A percentile compares a stretch with the other conserved stretches of the same genome.
phyloP scores from a whole-genome alignment of 2,113 vertebrate genomes.

The Pholis gunnellus region DNA sequence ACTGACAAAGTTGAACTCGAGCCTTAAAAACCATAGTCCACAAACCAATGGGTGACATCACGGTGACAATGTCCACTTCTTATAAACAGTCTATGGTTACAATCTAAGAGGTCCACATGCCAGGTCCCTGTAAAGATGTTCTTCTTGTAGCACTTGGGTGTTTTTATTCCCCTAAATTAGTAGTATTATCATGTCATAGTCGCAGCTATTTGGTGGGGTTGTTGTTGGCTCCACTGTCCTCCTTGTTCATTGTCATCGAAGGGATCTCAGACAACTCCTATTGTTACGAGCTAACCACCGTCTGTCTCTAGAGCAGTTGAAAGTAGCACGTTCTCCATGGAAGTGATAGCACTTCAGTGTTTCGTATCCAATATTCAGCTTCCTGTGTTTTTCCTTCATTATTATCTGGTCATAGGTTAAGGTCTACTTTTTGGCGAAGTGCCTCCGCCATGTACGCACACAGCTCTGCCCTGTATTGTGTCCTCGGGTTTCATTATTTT shows the following conservation, averaged over 20 bases:
- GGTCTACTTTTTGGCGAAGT: constrained; percentile 7
- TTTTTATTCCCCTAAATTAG: neutral
- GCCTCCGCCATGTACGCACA: neutral
- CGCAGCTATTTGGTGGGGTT: neutral
- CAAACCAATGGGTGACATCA: neutral
- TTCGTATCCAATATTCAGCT: neutral
- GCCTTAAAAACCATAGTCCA: neutral
- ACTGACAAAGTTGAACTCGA: too few relatives aligned
- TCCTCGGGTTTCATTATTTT: constrained; percentile 67
- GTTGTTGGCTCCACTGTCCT: neutral
- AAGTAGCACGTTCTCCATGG: neutral
- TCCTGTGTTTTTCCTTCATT: neutral
- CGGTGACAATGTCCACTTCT: too few relatives aligned
- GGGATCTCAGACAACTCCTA: neutral
- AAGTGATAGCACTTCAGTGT: neutral
- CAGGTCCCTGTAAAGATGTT: neutral
- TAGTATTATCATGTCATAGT: neutral
- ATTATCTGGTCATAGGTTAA: neutral
- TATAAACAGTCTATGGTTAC: neutral
- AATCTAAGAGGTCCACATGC: neutral
- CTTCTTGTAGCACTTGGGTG: neutral
- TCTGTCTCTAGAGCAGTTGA: neutral
- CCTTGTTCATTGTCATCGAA: neutral
- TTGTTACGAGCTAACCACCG: neutral
- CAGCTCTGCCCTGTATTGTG: constrained; percentile 52